These are phyloP conservation scores for Cosmopolites sordidus DNA, from an alignment of 2,888 invertebrate genomes.

Conservation along the genomic window DNA sequence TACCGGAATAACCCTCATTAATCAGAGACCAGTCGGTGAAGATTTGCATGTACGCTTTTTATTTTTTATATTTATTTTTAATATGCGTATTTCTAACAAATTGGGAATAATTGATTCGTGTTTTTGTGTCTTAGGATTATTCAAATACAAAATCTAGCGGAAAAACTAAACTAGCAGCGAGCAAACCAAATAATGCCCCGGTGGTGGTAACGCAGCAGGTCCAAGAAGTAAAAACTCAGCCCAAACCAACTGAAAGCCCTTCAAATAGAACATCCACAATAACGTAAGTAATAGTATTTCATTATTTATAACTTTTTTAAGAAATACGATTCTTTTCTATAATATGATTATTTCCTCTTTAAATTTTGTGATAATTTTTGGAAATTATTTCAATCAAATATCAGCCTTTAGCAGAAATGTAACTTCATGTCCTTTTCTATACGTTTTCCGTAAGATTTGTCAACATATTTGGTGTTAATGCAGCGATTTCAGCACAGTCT, in stretches of 20 bases:
- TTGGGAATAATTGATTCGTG: not conserved
- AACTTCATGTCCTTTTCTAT: no score
- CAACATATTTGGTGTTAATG: no score
- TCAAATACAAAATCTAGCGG: constrained; percentile 35
- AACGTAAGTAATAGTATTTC: no score
- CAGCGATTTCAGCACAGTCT: no score
- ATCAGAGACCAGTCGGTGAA: constrained; percentile 92
- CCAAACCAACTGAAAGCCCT: constrained; percentile 43
- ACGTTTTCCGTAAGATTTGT: no score
- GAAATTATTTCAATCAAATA: no score
- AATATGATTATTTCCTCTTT: no score
- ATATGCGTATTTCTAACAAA: not conserved
- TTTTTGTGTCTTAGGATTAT: constrained; percentile 53
- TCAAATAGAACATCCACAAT: constrained; percentile 58
- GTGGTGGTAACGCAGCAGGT: constrained; percentile 17
- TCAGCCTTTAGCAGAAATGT: no score
- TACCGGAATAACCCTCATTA: constrained; percentile 90
- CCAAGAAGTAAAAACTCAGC: constrained; percentile 23
- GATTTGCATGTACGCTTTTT: constrained; percentile 74
- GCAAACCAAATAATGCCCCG: constrained; percentile 33
- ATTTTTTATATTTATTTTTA: constrained; percentile 14
- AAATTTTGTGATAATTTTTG: no score
- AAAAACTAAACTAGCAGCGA: constrained; percentile 46
- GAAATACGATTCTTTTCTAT: no score
- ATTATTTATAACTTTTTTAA: no score